A percentile compares a stretch with the other conserved stretches of the same genome.
phyloP scores from a whole-genome alignment of 64 coral and sea anemone genomes.

The Platygyra sinensis region DNA sequence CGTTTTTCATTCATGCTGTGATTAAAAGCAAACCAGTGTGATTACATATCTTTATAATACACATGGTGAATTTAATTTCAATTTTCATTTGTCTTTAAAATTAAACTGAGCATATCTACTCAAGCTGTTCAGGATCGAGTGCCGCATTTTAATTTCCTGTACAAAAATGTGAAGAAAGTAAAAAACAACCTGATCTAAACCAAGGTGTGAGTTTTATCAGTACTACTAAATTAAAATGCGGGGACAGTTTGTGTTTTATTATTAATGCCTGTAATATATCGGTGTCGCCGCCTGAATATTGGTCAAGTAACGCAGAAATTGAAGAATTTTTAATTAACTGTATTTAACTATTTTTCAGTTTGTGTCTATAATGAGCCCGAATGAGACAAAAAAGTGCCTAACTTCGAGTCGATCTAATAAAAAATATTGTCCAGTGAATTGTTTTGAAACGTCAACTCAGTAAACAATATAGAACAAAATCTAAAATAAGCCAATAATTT shows the following conservation, averaged over 20 bases:
- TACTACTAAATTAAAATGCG: neutral
- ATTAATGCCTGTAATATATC: neutral
- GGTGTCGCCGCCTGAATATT: neutral
- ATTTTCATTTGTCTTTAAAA: neutral
- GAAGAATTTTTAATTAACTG: neutral
- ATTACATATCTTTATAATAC: neutral
- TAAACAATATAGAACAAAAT: neutral
- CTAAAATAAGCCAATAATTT: neutral
- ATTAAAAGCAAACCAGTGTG: neutral
- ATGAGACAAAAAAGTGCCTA: neutral
- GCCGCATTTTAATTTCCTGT: neutral
- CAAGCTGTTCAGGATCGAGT: neutral
- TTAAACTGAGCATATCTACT: too few species aligned
- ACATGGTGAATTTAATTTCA: neutral
- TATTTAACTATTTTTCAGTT: neutral
- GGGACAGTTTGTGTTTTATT: neutral
- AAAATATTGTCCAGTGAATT: neutral
- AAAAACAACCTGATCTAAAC: neutral
- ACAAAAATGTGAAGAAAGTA: neutral
- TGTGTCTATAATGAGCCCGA: neutral
- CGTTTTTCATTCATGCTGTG: neutral
- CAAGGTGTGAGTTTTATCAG: neutral
- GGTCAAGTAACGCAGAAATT: neutral
- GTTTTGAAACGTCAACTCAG: neutral
- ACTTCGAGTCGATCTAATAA: neutral